These are phyloP conservation scores for Loriculus beryllinus DNA, from an alignment of 2,797 vertebrate species.

Conservation along the genomic window DNA sequence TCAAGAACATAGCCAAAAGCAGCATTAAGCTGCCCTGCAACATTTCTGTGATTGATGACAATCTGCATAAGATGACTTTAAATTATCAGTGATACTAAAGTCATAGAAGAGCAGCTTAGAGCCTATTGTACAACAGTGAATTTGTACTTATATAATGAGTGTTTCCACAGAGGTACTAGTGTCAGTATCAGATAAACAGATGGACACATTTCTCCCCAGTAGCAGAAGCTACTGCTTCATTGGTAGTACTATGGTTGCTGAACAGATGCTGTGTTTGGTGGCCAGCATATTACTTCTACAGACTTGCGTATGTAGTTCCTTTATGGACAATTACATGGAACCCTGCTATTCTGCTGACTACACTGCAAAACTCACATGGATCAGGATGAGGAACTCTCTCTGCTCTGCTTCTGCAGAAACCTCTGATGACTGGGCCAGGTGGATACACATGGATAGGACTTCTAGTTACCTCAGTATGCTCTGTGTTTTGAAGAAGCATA, in stretches of 20 bases:
- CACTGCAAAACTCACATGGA: background rate
- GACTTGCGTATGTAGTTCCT: background rate
- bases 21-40: slow-evolving; percentile 26
- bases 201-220: background rate
- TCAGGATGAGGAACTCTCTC: background rate
- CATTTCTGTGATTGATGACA: slow-evolving; percentile 48
- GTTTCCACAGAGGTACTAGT: background rate
- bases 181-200: background rate
- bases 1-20: slow-evolving; percentile 50
- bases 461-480: background rate
- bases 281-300: background rate
- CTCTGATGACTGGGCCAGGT: background rate
- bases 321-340: background rate
- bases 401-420: background rate
- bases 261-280: background rate
- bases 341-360: background rate
- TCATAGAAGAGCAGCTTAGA: background rate
- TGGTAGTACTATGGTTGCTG: background rate
- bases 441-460: accelerated
- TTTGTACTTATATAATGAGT: background rate
- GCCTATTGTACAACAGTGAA: background rate
- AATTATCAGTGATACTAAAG: slow-evolving; percentile 10
- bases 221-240: background rate
- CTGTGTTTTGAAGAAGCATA: background rate
- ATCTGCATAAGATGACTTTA: slow-evolving; percentile 8